phyloP scores from a whole-genome alignment of 2,888 invertebrate species.

The Lithophane leautieri region DNA sequence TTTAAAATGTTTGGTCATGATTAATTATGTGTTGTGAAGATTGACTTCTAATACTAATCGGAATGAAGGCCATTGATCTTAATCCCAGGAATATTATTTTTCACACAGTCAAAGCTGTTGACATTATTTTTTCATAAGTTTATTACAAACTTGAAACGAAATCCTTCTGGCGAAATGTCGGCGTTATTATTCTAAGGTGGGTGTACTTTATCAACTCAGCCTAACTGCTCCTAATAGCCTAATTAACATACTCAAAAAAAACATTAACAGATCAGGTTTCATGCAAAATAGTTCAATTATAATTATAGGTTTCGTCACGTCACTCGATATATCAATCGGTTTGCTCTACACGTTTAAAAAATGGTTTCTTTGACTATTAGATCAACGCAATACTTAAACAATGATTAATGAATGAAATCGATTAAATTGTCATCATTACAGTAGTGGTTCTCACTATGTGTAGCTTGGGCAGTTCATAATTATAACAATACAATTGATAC shows the following conservation, averaged over 20 bases:
- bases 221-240: no score
- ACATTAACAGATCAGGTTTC: not conserved
- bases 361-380: no score
- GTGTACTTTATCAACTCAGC: no score
- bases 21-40: not conserved
- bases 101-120: not conserved
- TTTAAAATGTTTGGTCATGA: conserved; percentile 11
- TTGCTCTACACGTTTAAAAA: no score
- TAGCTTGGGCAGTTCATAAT: not conserved
- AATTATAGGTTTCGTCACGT: no score
- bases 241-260: no score
- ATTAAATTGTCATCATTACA: not conserved
- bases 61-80: not conserved
- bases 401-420: not conserved
- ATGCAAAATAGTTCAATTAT: not conserved
- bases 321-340: not conserved
- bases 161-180: no score
- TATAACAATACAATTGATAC: not conserved
- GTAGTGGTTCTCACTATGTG: not conserved
- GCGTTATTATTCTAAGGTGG: no score
- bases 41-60: not conserved
- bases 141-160: no score
- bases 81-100: conserved; percentile 21
- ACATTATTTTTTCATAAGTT: no score
- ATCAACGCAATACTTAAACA: no score